phyloP scores from a whole-genome alignment of 2,888 invertebrate genomes.

The Drosophila robusta region DNA sequence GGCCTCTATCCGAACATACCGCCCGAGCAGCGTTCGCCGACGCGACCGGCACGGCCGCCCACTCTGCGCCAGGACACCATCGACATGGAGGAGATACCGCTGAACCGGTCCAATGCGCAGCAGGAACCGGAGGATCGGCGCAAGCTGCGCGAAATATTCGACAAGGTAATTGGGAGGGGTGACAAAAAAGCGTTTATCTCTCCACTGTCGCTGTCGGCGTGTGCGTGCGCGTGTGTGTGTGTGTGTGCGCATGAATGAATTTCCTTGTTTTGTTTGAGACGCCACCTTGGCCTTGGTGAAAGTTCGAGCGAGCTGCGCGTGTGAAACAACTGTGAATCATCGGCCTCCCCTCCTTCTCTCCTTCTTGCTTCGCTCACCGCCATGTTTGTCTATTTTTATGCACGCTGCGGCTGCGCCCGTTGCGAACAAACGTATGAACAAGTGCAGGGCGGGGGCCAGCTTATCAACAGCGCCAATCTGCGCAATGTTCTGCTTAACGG shows the following conservation, averaged over 20 bases:
- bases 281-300: slow-evolving; percentile 44
- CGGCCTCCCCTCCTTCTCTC: slow-evolving; percentile 1
- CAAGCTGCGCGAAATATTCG: slow-evolving; percentile 78
- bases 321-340: slow-evolving; percentile 55
- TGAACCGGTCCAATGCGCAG: slow-evolving; percentile 66
- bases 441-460: background rate
- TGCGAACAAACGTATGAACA: too few species aligned
- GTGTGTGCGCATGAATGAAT: slow-evolving; percentile 47
- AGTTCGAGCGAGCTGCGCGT: slow-evolving; percentile 20
- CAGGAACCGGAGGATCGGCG: slow-evolving; percentile 79
- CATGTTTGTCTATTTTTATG: slow-evolving; percentile 6
- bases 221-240: background rate
- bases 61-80: slow-evolving; percentile 81
- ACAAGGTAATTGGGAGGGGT: slow-evolving; percentile 65
- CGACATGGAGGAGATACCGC: slow-evolving; percentile 82
- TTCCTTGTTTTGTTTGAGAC: slow-evolving; percentile 31
- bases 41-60: slow-evolving; percentile 62
- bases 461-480: slow-evolving; percentile 24
- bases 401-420: slow-evolving; percentile 8
- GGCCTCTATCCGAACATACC: slow-evolving; percentile 80
- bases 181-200: background rate
- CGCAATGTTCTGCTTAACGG: slow-evolving; percentile 16
- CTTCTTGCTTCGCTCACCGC: too few species aligned
- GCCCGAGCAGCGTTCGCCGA: slow-evolving; percentile 61
- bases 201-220: too few species aligned